Base-by-base conservation (phyloP, 30 jellyfish, hydroid and myxozoan genomes). In the Cassiopea xamachana region DNA sequence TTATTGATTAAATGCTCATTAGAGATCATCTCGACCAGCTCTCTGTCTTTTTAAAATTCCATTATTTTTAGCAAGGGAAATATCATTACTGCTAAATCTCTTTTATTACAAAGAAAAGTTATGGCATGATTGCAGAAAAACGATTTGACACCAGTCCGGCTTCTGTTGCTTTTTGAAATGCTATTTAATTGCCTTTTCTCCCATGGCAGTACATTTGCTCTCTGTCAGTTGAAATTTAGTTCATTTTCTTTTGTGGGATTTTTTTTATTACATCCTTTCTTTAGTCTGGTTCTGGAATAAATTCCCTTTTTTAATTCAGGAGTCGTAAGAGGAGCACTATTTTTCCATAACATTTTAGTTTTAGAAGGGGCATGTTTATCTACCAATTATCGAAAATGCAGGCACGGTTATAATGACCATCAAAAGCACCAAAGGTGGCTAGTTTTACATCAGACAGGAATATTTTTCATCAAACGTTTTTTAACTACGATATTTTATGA, bases 341-440 rank as follows among this genome's bases (percentile, higher is more conserved):
- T 86, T 58, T 73, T 82, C 60, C 55, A 46, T 12, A 59, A 68
- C 7, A 72, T 60, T 64, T 77, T 75, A 59, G 87, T 72, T 59
- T 86, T 86, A 70, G 2, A 48, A 17, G 88, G 93, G n/a, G 88
- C 93, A 61, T 86, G 93, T 76, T 86, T 86, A 81, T 86, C 82
- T n/a, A 81, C 90, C 45, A 81, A 49, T 17, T 48, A 27, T 39
- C 69, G 81, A 75, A 86, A 86, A 27, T 46, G 75, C 61, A 43
- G 59, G 88, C 61, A 48, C 71, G 87, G 61, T 72, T 17, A 51
- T 72, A 89, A 72, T 39, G 72, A 15, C 39, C 39, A 27, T 27
- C 39, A 46, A 27, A 61, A 19, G 46, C 39, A 19, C 89, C 79
- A 55, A 47, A 85, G 80, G 43, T 18, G 7, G 92, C 50, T 64